Percentiles rank a stretch among this genome's conserved stretches.
Conservation (phyloP, 2,113 vertebrate species). For the Tachysurus fulvidraco region DNA sequence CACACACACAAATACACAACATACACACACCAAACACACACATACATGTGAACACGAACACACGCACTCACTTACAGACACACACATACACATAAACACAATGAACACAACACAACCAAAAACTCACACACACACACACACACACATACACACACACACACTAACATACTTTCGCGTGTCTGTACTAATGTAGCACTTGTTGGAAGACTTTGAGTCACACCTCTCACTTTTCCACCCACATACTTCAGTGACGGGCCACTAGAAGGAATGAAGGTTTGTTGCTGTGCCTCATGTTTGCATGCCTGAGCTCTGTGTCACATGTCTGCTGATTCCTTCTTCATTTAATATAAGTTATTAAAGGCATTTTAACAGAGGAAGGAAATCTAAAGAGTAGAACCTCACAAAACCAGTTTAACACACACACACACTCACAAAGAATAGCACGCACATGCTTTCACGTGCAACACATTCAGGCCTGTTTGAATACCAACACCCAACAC, state of each 20-base stretch:
- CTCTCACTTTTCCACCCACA: neutral
- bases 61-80: no score
- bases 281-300: neutral
- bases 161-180: neutral
- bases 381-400: neutral
- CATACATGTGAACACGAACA: no score
- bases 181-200: neutral
- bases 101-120: no score
- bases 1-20: no score
- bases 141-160: neutral
- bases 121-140: neutral
- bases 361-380: neutral
- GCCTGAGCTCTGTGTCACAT: neutral
- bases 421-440: slow-evolving; percentile 17
- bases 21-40: no score
- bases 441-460: slow-evolving; percentile 4
- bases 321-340: neutral
- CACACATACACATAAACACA: neutral
- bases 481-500: neutral
- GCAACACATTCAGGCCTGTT: slow-evolving; percentile 25
- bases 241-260: neutral
- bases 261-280: slow-evolving; percentile 1
- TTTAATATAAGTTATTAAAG: neutral
- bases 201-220: no score
- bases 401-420: slow-evolving; percentile 1